A percentile compares a stretch with the other conserved stretches of the same genome.
Evolutionary conservation across 2,113 vertebrate genomes (phyloP).

Genomic region (Cavia aperea): DNA sequence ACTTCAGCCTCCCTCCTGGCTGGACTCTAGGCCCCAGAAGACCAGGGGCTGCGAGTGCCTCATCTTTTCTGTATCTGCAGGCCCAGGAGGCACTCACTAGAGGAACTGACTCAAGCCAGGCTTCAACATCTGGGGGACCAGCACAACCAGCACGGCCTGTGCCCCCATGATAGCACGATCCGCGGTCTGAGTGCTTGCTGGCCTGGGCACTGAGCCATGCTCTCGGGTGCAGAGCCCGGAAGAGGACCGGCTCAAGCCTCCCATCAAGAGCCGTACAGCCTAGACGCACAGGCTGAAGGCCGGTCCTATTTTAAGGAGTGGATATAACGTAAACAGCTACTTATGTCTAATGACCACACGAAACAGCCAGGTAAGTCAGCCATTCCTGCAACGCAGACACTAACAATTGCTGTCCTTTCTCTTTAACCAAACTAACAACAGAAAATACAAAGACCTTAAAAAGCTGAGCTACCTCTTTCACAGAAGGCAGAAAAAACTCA

Average conservation of each 20-base stretch:
- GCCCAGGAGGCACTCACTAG: background rate
- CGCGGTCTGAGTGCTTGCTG: rapidly evolving
- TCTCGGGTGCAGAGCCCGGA: background rate
- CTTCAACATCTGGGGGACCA: background rate
- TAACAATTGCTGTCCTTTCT: conserved; percentile 50
- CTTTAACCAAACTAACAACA: conserved; percentile 48
- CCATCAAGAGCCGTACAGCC: background rate
- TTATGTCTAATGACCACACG: background rate
- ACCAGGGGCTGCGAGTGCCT: background rate
- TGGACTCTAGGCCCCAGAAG: background rate
- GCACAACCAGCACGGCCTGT: background rate
- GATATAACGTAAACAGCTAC: background rate
- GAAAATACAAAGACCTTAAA: conserved; percentile 44
- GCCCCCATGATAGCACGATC: rapidly evolving
- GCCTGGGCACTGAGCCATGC: background rate
- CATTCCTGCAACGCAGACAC: background rate
- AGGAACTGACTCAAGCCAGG: background rate
- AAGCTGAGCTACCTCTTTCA: conserved; percentile 45
- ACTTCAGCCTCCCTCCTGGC: rapidly evolving
- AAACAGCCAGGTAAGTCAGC: background rate
- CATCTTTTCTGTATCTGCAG: background rate
- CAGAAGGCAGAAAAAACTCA: conserved; percentile 47
- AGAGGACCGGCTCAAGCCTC: background rate
- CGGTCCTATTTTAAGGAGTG: background rate
- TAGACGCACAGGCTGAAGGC: background rate